Base-by-base conservation (phyloP, 1,140 invertebrate genomes). In the Cecropterus lyciades region DNA sequence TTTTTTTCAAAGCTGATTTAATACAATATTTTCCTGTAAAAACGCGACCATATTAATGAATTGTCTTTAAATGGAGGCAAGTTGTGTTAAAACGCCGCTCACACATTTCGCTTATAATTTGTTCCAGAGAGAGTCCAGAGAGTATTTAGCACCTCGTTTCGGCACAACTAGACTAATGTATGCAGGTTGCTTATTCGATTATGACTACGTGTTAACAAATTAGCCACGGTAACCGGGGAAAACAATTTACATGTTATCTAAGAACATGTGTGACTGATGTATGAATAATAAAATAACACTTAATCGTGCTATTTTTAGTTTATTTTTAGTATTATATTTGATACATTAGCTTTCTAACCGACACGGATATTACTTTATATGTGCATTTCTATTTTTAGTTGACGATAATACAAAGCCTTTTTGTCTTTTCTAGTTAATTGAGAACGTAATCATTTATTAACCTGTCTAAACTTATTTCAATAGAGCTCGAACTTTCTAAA, bases 111-210 rank as follows among this genome's bases (percentile, higher is more conserved):
- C 3, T 16, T 20, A 37, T 42, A 56, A 42, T 56, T 56, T 43
- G 53, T 56, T 56, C 37, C 37, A 42, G 42, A 57, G 43, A 59
- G 20, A 20, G 46, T 59, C 46, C 55, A 46, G n/a, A n/a, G n/a
- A n/a, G 46, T 59, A 59, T 59, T 46, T 46, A 59, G 40, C 40
- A 8, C 13, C 9, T 14, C 13, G 24, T 57, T 57, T 57, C 42
- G 20, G 42, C 17, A 45, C 16, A 45, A 59, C 11, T 15, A 15
- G 55, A 11, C 13, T 40, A 55, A 55, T 40, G 45, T 46, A 46
- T 46, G 45, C 45, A 11, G 16, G 6, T 46, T 46, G 45, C 45
- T 46, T 20, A 46, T 46, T 46, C 16, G 20, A 46, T 46, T 46
- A 46, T 17, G 9, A 10, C 45, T 46, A 17, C 14, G 45, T 46